These are phyloP conservation scores for Psettodes erumei DNA, from an alignment of 2,113 vertebrate species.

Conservation along the genomic window DNA sequence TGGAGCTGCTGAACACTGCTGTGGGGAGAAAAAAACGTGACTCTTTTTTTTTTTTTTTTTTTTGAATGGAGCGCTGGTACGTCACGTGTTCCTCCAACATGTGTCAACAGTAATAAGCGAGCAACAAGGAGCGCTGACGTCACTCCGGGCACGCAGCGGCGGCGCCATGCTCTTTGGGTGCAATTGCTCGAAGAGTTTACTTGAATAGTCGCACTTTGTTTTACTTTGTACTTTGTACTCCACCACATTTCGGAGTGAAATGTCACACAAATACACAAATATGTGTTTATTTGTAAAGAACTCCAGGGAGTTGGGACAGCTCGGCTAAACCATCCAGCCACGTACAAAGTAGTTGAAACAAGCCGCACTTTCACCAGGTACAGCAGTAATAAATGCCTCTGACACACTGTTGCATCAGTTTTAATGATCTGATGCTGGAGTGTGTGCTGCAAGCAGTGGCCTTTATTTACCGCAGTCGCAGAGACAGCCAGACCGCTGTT, in stretches of 20 bases:
- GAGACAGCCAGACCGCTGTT: not conserved
- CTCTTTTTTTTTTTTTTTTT: slow-evolving; percentile 14
- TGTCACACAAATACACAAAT: too few species aligned
- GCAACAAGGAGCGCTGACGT: not conserved
- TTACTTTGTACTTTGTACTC: not conserved
- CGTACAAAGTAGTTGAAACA: not conserved
- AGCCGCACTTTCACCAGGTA: not conserved
- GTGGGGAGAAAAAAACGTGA: slow-evolving; percentile 15
- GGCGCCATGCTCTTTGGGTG: too few species aligned
- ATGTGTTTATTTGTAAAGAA: too few species aligned
- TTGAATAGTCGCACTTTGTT: too few species aligned
- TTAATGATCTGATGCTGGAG: not conserved
- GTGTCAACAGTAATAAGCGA: not conserved
- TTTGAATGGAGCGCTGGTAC: not conserved
- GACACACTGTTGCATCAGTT: not conserved
- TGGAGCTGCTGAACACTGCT: slow-evolving; percentile 12
- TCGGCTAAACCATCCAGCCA: not conserved
- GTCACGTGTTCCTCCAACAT: slow-evolving; percentile 15
- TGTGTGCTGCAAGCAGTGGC: not conserved
- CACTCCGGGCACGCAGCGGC: not conserved
- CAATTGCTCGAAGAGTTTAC: too few species aligned
- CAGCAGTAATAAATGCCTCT: not conserved
- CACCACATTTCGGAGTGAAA: too few species aligned
- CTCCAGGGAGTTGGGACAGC: too few species aligned
- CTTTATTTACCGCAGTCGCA: not conserved